Evolutionary conservation across 2,888 invertebrate species (phyloP), one percentile per base, ranked within the genome.

Genomic region (Epistrophe grossulariae): DNA sequence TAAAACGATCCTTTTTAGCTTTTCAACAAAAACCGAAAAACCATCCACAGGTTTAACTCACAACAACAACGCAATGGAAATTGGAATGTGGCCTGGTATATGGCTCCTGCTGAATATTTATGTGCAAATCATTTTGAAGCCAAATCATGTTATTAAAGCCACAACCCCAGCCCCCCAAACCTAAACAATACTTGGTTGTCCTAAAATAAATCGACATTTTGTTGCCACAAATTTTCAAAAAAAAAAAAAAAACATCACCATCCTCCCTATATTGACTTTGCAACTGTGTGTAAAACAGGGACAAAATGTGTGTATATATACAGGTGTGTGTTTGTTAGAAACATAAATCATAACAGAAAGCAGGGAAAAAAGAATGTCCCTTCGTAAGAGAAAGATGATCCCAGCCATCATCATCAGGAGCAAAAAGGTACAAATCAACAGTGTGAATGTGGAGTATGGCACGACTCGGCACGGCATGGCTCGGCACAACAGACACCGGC

Each of bases 81-180:
- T 38, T 40, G 68, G 35, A 38, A 38, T 68, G 19, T 19, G 19
- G 4, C 10, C 5, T 15, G 50, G 55, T 10, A n/a, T 11, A 19
- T 24, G 48, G 35, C 35, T 74, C 70, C 71, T 72, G 50, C 81
- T 81, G 78, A 85, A 85, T 85, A 82, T 85, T 85, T 81, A 85
- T 85, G 82, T 19, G 71, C 45, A 68, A 83, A 87, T 76, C 66
- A 79, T 87, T 87, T 83, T 87, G 83, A 87, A 83, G 83, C 83
- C 79, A 87, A 87, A 83, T 83, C 79, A 76, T 79, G 79, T 72
- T 79, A 79, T 83, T 82, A 79, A 87, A 71, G 85, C 71, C 70
- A 64, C 45, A 73, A 71, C 19, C 24, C 35, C 31, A 5, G 17
- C 35, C 31, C 13, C 19, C 15, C 19, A 15, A 52, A 17, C 28